phyloP scores from a whole-genome alignment of 2,797 vertebrate genomes.

The Alcedo quadribrachys region DNA sequence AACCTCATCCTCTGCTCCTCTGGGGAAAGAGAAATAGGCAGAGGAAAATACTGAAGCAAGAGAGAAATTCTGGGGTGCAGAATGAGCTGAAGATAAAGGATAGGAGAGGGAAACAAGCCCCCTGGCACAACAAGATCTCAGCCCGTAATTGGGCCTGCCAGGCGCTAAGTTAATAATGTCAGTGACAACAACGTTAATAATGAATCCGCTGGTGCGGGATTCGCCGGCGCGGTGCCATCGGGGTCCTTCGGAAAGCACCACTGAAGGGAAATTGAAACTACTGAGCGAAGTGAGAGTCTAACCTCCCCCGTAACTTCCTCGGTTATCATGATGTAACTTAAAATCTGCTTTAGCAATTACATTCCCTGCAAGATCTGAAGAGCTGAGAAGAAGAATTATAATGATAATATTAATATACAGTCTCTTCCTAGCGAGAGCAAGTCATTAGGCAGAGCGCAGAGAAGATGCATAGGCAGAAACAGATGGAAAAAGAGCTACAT shows the following conservation, averaged over 20 bases:
- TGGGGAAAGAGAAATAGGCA: not conserved
- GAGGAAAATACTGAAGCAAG: not conserved
- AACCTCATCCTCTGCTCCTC: not conserved
- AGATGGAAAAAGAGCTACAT: slow-evolving; percentile 58
- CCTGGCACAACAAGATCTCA: not conserved
- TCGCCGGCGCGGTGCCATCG: not conserved
- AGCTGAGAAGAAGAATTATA: slow-evolving; percentile 42
- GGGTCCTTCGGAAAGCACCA: slow-evolving; percentile 17
- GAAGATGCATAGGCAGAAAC: slow-evolving; percentile 56
- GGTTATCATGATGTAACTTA: slow-evolving; percentile 36
- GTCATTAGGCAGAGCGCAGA: slow-evolving; percentile 52
- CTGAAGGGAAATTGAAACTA: slow-evolving; percentile 36
- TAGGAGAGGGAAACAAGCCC: not conserved
- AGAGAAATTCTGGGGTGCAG: not conserved
- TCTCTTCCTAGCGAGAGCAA: slow-evolving; percentile 48
- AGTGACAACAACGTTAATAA: slow-evolving; percentile 9
- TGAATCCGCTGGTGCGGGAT: not conserved
- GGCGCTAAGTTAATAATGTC: not conserved
- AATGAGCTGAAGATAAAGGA: not conserved
- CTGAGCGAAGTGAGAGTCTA: slow-evolving; percentile 1
- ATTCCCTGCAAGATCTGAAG: slow-evolving; percentile 62
- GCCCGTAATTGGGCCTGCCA: not conserved
- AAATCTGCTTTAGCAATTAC: slow-evolving; percentile 67
- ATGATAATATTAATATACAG: slow-evolving; percentile 61
- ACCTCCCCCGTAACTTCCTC: slow-evolving; percentile 50